A percentile compares a stretch with the other conserved stretches of the same genome.
Conservation (phyloP, 2,113 vertebrate species). For the Rhineura floridana region DNA sequence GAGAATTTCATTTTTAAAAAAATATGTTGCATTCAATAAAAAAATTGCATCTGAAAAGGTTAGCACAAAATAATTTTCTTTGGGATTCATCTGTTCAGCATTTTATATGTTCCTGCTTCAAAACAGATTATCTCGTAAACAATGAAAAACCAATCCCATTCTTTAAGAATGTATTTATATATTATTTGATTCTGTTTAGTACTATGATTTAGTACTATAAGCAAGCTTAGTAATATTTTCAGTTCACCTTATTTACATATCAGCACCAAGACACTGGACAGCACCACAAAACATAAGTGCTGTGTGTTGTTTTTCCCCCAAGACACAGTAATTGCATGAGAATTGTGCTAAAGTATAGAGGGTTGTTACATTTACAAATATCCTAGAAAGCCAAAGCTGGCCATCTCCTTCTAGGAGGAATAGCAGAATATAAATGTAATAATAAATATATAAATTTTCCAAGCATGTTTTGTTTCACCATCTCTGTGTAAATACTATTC, state of each 20-base stretch:
- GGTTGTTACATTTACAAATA: rapidly evolving
- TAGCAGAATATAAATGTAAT: too few species aligned
- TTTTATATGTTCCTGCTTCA: rapidly evolving
- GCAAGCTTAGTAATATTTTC: rapidly evolving
- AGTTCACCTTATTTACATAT: rapidly evolving
- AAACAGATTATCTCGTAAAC: neutral
- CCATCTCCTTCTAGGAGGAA: too few species aligned
- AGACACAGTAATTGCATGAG: neutral
- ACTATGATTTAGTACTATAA: neutral
- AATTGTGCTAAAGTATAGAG: neutral
- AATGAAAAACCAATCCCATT: neutral
- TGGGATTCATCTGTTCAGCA: neutral
- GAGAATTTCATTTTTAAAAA: neutral
- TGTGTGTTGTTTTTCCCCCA: neutral
- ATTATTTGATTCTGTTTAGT: neutral
- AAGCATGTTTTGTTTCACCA: neutral
- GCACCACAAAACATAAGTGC: rapidly evolving
- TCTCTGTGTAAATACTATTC: neutral
- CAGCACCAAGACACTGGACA: constrained; percentile 17
- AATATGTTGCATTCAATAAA: neutral
- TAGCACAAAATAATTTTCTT: rapidly evolving
- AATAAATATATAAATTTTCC: neutral
- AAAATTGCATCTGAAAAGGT: neutral
- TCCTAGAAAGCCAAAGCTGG: neutral
- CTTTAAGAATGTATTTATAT: neutral